Percentiles rank a stretch among this genome's conserved stretches.
Evolutionary conservation across 2,797 vertebrate species (phyloP).

Genomic region (Labroides dimidiatus): DNA sequence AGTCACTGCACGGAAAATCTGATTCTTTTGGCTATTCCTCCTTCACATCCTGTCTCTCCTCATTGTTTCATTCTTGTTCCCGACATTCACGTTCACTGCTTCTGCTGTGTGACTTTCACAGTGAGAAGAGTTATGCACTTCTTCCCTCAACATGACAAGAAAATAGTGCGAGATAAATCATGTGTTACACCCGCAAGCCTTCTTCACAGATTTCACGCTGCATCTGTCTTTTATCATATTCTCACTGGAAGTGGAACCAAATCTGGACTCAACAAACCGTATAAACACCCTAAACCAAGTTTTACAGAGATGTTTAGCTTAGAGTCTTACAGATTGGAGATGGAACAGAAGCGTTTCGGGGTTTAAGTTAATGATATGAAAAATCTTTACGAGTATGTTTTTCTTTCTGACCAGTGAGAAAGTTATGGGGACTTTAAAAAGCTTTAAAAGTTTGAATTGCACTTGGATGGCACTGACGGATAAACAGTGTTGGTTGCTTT

Average conservation of each 20-base stretch:
- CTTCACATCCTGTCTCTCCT: constrained; percentile 9
- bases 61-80: constrained; percentile 3
- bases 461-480: no score
- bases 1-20: constrained; percentile 27
- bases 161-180: constrained; percentile 26
- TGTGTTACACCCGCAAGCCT: neutral
- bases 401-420: neutral
- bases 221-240: constrained; percentile 28
- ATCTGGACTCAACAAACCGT: neutral
- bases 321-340: neutral
- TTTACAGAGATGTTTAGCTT: neutral
- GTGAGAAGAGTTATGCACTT: neutral
- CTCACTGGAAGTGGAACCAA: neutral
- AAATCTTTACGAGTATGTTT: neutral
- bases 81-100: neutral
- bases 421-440: neutral
- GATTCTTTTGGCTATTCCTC: constrained; percentile 5
- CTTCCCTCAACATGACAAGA: neutral
- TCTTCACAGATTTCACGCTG: neutral
- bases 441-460: no score
- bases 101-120: constrained; percentile 10
- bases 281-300: neutral
- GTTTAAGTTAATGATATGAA: neutral
- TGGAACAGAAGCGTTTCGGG: neutral
- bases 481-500: no score